Conservation (phyloP, 2,113 vertebrate species). For the Saguinus midas region DNA sequence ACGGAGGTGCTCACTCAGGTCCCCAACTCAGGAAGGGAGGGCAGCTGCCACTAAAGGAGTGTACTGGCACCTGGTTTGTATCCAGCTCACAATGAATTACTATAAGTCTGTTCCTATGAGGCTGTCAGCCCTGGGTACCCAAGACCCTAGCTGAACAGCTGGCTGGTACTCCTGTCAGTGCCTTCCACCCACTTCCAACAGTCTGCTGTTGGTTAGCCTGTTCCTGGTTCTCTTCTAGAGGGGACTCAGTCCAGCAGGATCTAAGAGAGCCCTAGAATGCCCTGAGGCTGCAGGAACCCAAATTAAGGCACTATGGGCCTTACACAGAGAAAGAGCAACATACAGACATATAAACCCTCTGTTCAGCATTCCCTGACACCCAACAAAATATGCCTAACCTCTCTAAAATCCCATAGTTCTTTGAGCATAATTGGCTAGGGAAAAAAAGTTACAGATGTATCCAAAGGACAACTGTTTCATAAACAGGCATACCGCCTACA, state of each 20-base stretch:
- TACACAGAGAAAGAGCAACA: not conserved
- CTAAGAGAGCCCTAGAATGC: not conserved
- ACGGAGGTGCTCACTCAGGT: not conserved
- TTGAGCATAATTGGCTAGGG: not conserved
- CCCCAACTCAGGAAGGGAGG: not conserved
- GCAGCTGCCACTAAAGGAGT: not conserved
- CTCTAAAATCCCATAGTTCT: not conserved
- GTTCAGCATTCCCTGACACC: not conserved
- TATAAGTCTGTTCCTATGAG: not conserved
- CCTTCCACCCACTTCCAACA: not conserved
- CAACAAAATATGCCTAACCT: not conserved
- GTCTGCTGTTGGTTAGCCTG: not conserved
- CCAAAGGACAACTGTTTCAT: not conserved
- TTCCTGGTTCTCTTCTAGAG: not conserved
- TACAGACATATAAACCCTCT: not conserved
- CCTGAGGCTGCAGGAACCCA: not conserved
- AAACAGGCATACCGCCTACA: not conserved
- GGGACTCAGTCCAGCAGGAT: not conserved
- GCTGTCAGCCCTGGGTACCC: not conserved
- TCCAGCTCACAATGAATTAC: not conserved
- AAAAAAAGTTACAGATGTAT: not conserved
- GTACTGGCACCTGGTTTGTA: not conserved
- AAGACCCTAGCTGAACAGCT: not conserved
- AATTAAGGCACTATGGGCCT: not conserved
- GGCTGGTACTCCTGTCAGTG: not conserved